Percentiles rank a stretch among this genome's conserved stretches.
Conservation (phyloP, 2,797 vertebrate species). For the Halcyon badia region DNA sequence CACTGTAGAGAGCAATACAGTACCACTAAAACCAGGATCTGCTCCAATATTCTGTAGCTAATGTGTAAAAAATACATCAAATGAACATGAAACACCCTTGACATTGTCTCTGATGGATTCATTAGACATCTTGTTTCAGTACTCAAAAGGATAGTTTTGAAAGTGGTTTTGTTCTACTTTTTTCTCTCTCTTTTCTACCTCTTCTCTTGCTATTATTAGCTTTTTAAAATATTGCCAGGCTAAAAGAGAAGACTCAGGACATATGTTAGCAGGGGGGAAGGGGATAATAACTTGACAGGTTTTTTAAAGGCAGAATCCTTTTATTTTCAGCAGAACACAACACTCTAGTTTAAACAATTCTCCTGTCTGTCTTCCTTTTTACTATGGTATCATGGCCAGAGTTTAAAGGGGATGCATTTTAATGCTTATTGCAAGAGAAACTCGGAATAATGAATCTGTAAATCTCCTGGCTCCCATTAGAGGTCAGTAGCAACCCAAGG, state of each 20-base stretch:
- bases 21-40: background rate
- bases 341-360: slow-evolving; percentile 19
- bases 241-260: background rate
- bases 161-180: background rate
- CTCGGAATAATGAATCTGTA: background rate
- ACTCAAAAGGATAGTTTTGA: background rate
- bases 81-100: background rate
- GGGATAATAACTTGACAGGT: background rate
- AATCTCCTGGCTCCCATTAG: background rate
- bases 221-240: background rate
- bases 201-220: background rate
- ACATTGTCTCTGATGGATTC: background rate
- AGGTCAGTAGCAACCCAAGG: background rate
- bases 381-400: background rate
- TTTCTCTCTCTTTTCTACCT: background rate
- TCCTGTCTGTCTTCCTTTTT: background rate
- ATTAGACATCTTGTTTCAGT: background rate
- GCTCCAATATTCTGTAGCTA: background rate
- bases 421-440: background rate
- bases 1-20: background rate
- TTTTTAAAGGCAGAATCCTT: slow-evolving; percentile 3
- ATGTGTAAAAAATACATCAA: background rate
- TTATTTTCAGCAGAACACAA: slow-evolving; percentile 1
- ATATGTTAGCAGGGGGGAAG: background rate
- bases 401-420: background rate